These are phyloP conservation scores for Nasonia vitripennis DNA, from an alignment of 1,140 invertebrate species.

Conservation along the genomic window DNA sequence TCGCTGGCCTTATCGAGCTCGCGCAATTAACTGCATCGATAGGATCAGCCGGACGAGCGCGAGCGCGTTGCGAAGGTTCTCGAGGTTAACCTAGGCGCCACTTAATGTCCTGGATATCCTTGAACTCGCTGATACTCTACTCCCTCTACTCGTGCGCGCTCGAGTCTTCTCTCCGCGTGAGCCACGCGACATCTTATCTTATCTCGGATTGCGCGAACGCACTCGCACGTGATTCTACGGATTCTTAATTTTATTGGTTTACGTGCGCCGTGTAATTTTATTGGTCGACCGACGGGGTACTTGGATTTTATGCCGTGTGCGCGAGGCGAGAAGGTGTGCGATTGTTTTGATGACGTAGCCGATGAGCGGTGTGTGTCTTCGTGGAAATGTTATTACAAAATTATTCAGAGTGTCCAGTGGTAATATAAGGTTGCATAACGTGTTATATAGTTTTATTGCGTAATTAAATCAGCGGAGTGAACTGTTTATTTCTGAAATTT, in stretches of 20 bases:
- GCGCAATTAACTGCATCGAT: not conserved
- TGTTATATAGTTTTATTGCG: too few species aligned
- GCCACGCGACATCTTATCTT: not conserved
- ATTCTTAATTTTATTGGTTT: not conserved
- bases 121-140: slow-evolving; percentile 6
- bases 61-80: not conserved
- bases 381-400: not conserved
- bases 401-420: not conserved
- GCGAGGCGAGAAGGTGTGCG: too few species aligned
- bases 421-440: too few species aligned
- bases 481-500: not conserved
- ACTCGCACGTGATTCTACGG: not conserved
- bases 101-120: slow-evolving; percentile 35
- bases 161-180: too few species aligned
- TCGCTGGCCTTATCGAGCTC: too few species aligned
- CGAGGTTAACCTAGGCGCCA: slow-evolving; percentile 18
- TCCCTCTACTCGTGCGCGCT: not conserved
- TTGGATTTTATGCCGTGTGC: too few species aligned
- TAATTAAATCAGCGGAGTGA: not conserved
- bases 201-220: not conserved
- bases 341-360: too few species aligned
- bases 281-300: too few species aligned
- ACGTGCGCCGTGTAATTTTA: not conserved
- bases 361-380: not conserved
- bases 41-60: not conserved